Evolutionary conservation across 2,113 vertebrate species (phyloP).

Genomic region (Semicossyphus pulcher): DNA sequence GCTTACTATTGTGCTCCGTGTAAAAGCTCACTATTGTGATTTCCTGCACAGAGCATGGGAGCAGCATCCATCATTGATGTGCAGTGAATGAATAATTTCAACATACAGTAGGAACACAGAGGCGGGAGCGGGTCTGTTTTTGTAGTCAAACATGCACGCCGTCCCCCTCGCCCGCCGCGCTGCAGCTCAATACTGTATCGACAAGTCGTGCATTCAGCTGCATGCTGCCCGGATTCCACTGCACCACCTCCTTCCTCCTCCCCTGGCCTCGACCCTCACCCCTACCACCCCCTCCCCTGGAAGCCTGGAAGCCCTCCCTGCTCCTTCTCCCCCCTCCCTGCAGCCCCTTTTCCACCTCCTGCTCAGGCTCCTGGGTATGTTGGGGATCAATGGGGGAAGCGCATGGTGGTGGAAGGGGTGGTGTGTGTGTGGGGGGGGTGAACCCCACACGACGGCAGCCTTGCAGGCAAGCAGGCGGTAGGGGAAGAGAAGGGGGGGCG

Average conservation of each 20-base stretch:
- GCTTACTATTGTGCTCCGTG: constrained; percentile 35
- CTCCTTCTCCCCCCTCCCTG: constrained; percentile 31
- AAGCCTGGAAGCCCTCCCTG: constrained; percentile 35
- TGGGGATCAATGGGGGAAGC: constrained; percentile 65
- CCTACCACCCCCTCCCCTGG: constrained; percentile 21
- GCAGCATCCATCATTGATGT: constrained; percentile 51
- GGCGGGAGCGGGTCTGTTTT: not conserved
- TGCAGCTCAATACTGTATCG: constrained; percentile 71
- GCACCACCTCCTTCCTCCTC: constrained; percentile 64
- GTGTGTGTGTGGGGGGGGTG: constrained; percentile 21
- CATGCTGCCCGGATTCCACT: constrained; percentile 76
- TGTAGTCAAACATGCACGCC: not conserved
- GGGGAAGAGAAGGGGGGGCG: not conserved
- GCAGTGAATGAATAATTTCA: constrained; percentile 29
- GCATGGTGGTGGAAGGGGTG: constrained; percentile 41
- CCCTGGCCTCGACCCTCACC: constrained; percentile 49
- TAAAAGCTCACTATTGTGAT: constrained; percentile 49
- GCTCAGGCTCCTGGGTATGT: constrained; percentile 54
- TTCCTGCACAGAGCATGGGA: constrained; percentile 30
- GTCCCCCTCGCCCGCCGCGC: not conserved
- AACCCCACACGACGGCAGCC: constrained; percentile 78
- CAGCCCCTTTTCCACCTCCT: constrained; percentile 30
- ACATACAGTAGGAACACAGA: constrained; percentile 2
- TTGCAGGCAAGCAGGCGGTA: constrained; percentile 44
- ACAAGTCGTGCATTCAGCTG: constrained; percentile 56